These are phyloP conservation scores for Ephydatia muelleri DNA, from an alignment of 37 sponge, comb jelly and placozoan genomes.

Conservation along the genomic window DNA sequence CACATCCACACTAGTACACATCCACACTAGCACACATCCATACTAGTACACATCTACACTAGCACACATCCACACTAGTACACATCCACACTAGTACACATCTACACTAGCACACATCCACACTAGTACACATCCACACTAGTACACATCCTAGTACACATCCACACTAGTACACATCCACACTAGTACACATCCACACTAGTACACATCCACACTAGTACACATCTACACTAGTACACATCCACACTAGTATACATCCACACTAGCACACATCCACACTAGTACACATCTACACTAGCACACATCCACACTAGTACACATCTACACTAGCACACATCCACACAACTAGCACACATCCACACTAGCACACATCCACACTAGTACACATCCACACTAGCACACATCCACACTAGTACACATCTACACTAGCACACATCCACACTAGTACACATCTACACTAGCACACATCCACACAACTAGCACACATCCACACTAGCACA, in stretches of 20 bases:
- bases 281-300: neutral
- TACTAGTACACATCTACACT: too few relatives aligned
- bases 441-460: too few relatives aligned
- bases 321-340: neutral
- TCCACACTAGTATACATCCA: neutral
- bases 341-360: constrained; percentile 6
- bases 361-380: constrained; percentile 9
- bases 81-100: too few relatives aligned
- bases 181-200: constrained; percentile 20
- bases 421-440: too few relatives aligned
- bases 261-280: neutral
- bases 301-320: neutral
- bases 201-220: constrained; percentile 18
- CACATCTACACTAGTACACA: constrained; percentile 1
- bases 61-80: too few relatives aligned
- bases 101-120: too few relatives aligned
- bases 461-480: too few relatives aligned
- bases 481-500: too few relatives aligned
- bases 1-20: too few relatives aligned
- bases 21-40: too few relatives aligned
- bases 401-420: too few relatives aligned
- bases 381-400: too few relatives aligned
- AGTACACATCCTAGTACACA: constrained; percentile 8
- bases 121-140: neutral
- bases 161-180: constrained; percentile 9